Base-by-base conservation (phyloP, 2,888 invertebrate species). In the Keiferia lycopersicella region DNA sequence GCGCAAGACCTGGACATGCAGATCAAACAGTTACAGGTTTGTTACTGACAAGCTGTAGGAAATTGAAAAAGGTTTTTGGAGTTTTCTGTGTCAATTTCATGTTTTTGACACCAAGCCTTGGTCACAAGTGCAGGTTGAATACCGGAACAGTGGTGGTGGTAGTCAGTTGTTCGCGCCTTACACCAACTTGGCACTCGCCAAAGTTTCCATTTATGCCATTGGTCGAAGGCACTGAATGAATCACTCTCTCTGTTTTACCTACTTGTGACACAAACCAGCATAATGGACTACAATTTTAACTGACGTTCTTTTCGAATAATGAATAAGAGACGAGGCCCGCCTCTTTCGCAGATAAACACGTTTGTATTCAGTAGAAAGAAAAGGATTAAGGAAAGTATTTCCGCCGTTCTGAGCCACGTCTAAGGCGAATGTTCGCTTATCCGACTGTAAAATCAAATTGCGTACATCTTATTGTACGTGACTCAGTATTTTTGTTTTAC, bases 1-100 rank as follows among this genome's bases (percentile, higher is more conserved):
- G 95, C 97, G 12, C 93, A 94, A 68, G 97, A 96, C 77, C 93
- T 98, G 68, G 97, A 98, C 78, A 89, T 95, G 66, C 97, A 98
- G 90, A 97, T 98, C 77, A 95, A 96, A 80, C 96, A 97, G 82
- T 93, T 96, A 71, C 94, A 94, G 92, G 94, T 94, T 16, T 6
- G 30, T 30, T 16, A 34, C n/a, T 20, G 2, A 50, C 7, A 18
- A 48, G 7, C 18, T 48, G 18, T 18, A 11, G 41, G 2, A 41
- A 41, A 41, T 14, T 8, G 12, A 14, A 41, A 6, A 14, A 11
- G 10, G n/a, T n/a, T n/a, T n/a, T n/a, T n/a, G n/a, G n/a, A n/a
- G n/a, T n/a, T n/a, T n/a, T n/a, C n/a, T n/a, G n/a, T n/a, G n/a
- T n/a, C n/a, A 41, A 11, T 14, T 41, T 41, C 2, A 41, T 6